Base-by-base conservation (phyloP, 2,113 vertebrate species). In the Gobiocypris rarus region DNA sequence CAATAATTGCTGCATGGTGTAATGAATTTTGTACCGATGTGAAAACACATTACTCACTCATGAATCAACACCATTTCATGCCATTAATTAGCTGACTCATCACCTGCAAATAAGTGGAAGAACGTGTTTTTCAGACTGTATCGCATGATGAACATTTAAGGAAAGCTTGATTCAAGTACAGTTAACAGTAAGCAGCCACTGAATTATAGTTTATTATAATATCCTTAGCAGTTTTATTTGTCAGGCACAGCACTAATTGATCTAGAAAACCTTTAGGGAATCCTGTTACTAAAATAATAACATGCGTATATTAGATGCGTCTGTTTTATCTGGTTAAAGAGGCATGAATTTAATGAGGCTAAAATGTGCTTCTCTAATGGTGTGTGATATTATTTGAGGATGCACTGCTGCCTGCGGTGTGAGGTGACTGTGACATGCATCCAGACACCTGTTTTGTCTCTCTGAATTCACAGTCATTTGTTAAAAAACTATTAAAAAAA, bases 331-430 rank as follows among this genome's bases (percentile, higher is more conserved):
- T 41, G 65, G 31, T 38, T 69, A 38, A 41, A 70, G 67, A 70
- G 67, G 67, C 34, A 70, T 48, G 22, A 2, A 26, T 45, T 24
- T 45, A 73, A 73, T 73, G 41, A 73, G 41, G 70, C n/a, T 48
- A n/a, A 73, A 26, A 73, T 73, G 70, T 48, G 70, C 38, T 48
- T 73, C 70, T 73, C 70, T 71, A 48, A 73, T 48, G 38, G 70
- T 45, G 70, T 73, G 70, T 26, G 70, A 48, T 73, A 48, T 73
- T 73, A 73, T 73, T 73, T 73, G 41, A 73, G 70, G 22, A 73
- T 73, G 41, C 26, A 48, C 5, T 41, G 9, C 19, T 70, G 67
- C 65, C 31, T 38, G 26, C 13, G 5, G 61, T 1, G 2, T 14
- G 31, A 69, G 31, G 31, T 38, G 63, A 67, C 28, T 38, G 67